Conservation (phyloP, 2,113 vertebrate genomes). For the Connochaetes taurinus region DNA sequence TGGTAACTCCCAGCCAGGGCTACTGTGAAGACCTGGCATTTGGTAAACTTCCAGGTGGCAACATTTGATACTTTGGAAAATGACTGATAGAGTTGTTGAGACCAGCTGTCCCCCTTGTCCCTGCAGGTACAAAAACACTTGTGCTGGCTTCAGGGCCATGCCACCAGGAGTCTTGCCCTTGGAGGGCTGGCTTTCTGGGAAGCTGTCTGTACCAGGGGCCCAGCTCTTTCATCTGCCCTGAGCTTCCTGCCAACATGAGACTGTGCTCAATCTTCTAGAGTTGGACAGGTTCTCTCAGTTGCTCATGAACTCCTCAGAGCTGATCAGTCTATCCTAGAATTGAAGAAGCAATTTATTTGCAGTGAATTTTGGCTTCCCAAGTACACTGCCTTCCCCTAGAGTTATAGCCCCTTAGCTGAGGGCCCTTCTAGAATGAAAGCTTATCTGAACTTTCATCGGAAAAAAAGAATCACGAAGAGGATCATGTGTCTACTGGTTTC, state of each 20-base stretch:
- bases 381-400: not conserved
- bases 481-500: not conserved
- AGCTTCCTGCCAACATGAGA: not conserved
- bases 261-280: not conserved
- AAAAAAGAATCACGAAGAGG: slow-evolving; percentile 26
- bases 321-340: not conserved
- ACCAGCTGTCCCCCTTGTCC: not conserved
- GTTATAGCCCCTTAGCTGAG: not conserved
- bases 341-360: not conserved
- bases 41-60: not conserved
- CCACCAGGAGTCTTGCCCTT: not conserved
- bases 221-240: not conserved
- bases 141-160: not conserved
- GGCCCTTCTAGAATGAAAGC: not conserved
- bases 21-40: not conserved
- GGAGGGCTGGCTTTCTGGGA: not conserved
- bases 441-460: not conserved
- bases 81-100: not conserved
- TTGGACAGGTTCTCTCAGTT: not conserved
- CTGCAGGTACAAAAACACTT: not conserved
- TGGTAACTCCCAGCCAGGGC: not conserved
- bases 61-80: not conserved
- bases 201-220: no score
- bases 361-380: not conserved
- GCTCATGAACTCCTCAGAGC: not conserved